phyloP scores from a whole-genome alignment of 2,797 vertebrate genomes.

The Petrocephalus sullivani region DNA sequence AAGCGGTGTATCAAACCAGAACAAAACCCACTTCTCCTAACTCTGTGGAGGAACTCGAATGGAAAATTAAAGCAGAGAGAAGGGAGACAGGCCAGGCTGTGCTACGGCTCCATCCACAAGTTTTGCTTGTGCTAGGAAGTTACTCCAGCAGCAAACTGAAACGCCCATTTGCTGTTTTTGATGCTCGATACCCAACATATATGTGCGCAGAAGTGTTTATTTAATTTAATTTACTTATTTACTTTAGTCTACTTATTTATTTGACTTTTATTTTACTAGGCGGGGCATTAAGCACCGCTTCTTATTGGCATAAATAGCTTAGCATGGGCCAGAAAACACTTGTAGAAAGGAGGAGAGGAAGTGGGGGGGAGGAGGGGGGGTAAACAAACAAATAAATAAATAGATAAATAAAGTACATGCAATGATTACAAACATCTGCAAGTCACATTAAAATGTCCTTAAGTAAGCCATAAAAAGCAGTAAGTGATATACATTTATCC shows the following conservation, averaged over 20 bases:
- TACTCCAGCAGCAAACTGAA: conserved; percentile 66
- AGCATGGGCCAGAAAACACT: neutral
- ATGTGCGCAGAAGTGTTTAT: neutral
- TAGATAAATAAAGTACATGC: neutral
- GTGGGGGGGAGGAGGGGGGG: neutral
- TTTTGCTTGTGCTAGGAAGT: conserved; percentile 66
- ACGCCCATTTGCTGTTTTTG: conserved; percentile 68
- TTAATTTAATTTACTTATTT: neutral
- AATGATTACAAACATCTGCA: neutral
- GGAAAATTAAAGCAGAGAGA: conserved; percentile 75
- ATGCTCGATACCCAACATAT: conserved; percentile 57
- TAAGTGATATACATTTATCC: neutral
- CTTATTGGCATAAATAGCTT: neutral
- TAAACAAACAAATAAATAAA: neutral
- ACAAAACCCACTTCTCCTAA: conserved; percentile 78
- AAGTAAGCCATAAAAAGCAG: neutral
- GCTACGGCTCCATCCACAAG: conserved; percentile 59
- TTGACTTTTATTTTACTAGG: neutral
- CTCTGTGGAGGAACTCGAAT: conserved; percentile 75
- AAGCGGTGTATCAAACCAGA: conserved; percentile 81
- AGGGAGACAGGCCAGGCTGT: conserved; percentile 63
- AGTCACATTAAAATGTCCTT: neutral
- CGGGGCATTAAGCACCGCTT: neutral
- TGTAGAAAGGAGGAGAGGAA: neutral
- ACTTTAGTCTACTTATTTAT: neutral